Conservation (phyloP, 35 echinoderm and acorn worm species). For the Chiridota heheva region DNA sequence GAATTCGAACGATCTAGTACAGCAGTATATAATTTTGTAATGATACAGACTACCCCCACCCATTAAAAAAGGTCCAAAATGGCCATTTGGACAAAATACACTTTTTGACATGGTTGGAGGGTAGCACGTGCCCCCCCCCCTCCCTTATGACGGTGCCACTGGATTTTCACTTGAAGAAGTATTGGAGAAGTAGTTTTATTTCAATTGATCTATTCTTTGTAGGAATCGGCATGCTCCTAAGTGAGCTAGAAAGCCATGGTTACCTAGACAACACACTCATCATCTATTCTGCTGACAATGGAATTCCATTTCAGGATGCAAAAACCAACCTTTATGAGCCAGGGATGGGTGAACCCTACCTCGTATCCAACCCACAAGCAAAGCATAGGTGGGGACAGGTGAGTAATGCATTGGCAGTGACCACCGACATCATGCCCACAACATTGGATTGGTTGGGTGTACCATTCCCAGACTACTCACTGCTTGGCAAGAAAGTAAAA, state of each 20-base stretch:
- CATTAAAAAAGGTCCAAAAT: too few species aligned
- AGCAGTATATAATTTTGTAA: too few species aligned
- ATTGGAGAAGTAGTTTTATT: too few species aligned
- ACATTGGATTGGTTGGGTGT: constrained; percentile 80
- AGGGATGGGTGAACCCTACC: constrained; percentile 90
- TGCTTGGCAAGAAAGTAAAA: constrained; percentile 33
- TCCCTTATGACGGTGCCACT: too few species aligned
- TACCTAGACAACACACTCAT: constrained; percentile 79
- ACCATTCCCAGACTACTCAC: constrained; percentile 32
- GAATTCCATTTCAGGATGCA: constrained; percentile 89
- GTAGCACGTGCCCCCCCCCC: too few species aligned
- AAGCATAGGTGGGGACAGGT: constrained; percentile 79
- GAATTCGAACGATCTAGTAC: too few species aligned
- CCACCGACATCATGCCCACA: constrained; percentile 87
- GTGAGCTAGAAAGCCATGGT: constrained; percentile 66
- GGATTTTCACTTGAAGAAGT: background rate
- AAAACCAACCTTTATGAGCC: constrained; percentile 95
- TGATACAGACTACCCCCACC: too few species aligned
- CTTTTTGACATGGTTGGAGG: too few species aligned
- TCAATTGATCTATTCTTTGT: background rate
- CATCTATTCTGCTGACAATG: constrained; percentile 88
- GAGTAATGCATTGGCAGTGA: constrained; percentile 68
- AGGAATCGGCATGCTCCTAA: constrained; percentile 86
- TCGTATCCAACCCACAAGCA: constrained; percentile 61
- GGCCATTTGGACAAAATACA: too few species aligned